phyloP scores from a whole-genome alignment of 2,888 invertebrate genomes.

The Resseliella maxima region DNA sequence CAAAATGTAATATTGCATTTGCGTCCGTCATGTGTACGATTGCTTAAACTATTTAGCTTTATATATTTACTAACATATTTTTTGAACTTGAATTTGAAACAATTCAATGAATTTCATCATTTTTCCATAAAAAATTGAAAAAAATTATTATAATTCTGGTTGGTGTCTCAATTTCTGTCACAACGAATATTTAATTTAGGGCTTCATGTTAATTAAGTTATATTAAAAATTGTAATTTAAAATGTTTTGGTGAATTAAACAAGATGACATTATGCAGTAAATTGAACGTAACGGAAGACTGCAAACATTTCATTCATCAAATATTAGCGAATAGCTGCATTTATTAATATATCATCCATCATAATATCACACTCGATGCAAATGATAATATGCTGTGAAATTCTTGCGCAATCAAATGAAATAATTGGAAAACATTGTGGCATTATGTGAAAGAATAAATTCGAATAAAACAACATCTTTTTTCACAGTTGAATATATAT shows the following conservation, averaged over 20 bases:
- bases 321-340: background rate
- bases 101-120: background rate
- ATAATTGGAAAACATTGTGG: background rate
- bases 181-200: background rate
- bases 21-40: background rate
- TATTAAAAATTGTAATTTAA: no score
- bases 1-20: slow-evolving; percentile 40
- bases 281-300: background rate
- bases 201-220: slow-evolving; percentile 15
- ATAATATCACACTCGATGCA: background rate
- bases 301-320: background rate
- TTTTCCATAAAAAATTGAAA: slow-evolving; percentile 27
- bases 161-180: slow-evolving; percentile 27
- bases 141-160: background rate
- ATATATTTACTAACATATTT: background rate
- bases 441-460: slow-evolving; percentile 21
- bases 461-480: slow-evolving; percentile 8
- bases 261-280: background rate
- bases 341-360: background rate
- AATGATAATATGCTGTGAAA: background rate
- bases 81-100: slow-evolving; percentile 25
- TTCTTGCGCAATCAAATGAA: background rate
- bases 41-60: background rate
- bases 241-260: slow-evolving; percentile 28
- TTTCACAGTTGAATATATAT: background rate